Evolutionary conservation across 2,888 invertebrate genomes (phyloP), one percentile per base, ranked within the genome.

Genomic region (Troglohyphantes excavatus): DNA sequence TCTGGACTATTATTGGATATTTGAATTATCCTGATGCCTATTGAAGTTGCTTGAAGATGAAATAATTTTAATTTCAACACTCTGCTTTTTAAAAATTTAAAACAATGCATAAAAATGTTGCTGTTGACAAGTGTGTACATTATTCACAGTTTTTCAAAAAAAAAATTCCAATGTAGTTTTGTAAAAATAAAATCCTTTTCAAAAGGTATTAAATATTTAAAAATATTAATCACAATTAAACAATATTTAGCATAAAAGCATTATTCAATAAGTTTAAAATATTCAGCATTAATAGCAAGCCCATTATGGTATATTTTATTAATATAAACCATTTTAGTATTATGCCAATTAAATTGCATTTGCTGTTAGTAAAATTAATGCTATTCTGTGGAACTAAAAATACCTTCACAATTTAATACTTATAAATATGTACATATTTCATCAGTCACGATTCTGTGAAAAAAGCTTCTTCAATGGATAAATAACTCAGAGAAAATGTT

Each of bases 231-330:
- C 21, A 5, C 0, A 17, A 59, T 59, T 59, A 9, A 59, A 59
- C 21, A 19, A 59, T 21, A 17, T 17, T 11, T 63, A 65, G 65
- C 29, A 3, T 33, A 68, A 19, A 33, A 29, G 19, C 33, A n/a
- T 68, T 27, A 29, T n/a, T 33, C n/a, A 29, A 5, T 7, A 27
- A 33, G 13, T 68, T 33, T 33, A 33, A 33, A 68, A 33, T 68
- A n/a, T 33, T 65, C 5, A 68, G 68, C 19, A 68, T 13, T n/a
- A 65, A 65, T 33, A 68, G 68, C 68, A 68, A n/a, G 65, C 65
- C 26, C n/a, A 33, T 19, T 70, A 27, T 17, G 70, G n/a, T 5
- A 17, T 29, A 2, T 70, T 53, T 53, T n/a, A 53, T 17, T 9
- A 53, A 17, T n/a, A 53, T n/a, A 11, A 53, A 53, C 13, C n/a